These are phyloP conservation scores for Leucosticte australis DNA, from an alignment of 2,113 vertebrate species.

Conservation along the genomic window DNA sequence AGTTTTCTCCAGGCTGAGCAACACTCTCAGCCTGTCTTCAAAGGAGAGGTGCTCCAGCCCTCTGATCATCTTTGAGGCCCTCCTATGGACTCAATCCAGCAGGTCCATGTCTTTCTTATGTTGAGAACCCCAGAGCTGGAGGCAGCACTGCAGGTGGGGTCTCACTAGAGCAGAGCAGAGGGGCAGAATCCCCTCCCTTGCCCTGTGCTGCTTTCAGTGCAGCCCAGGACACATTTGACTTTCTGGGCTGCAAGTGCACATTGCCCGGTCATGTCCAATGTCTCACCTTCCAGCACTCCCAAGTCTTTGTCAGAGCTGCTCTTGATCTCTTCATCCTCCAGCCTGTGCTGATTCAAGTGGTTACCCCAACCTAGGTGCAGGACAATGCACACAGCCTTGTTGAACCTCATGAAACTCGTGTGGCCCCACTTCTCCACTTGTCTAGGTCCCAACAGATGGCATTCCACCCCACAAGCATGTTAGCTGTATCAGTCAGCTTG, in stretches of 20 bases:
- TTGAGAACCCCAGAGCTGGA: not conserved
- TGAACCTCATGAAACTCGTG: not conserved
- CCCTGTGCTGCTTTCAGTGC: accelerated
- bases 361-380: not conserved
- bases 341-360: not conserved
- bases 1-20: not conserved
- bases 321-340: not conserved
- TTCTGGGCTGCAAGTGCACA: not conserved
- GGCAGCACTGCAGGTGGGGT: not conserved
- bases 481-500: not conserved
- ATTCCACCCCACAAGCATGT: not conserved
- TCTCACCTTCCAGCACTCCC: not conserved
- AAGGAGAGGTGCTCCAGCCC: not conserved
- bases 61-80: not conserved
- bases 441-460: not conserved
- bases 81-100: not conserved
- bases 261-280: not conserved
- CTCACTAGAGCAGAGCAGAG: not conserved
- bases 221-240: not conserved
- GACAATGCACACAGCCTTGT: not conserved
- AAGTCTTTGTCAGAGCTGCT: not conserved
- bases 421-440: not conserved
- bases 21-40: not conserved
- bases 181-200: not conserved
- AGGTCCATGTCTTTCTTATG: not conserved